These are phyloP conservation scores for Thalassarche chlororhynchos DNA, from an alignment of 2,113 vertebrate species.

Conservation along the genomic window DNA sequence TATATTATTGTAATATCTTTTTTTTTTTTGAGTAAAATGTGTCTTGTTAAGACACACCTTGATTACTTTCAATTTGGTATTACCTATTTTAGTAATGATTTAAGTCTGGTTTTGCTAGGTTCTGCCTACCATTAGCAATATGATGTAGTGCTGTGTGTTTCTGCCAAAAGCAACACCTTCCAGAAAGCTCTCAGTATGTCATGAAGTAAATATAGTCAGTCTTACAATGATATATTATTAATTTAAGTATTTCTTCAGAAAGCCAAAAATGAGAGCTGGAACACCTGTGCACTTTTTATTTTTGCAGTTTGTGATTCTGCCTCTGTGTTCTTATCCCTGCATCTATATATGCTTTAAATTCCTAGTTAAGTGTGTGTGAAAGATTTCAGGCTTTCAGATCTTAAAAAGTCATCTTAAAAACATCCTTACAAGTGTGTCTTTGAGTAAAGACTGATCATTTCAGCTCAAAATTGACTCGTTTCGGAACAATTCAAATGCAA, in stretches of 20 bases:
- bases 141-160: neutral
- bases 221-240: neutral
- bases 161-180: neutral
- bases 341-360: neutral
- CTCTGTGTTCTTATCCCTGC: neutral
- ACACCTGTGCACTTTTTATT: neutral
- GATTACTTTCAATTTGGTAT: neutral
- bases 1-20: neutral
- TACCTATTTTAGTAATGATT: neutral
- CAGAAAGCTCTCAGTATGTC: neutral
- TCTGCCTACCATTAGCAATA: neutral
- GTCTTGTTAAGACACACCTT: neutral
- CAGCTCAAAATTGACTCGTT: neutral
- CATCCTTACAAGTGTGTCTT: neutral
- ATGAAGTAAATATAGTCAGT: neutral
- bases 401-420: neutral
- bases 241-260: neutral
- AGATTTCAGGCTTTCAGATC: neutral
- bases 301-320: neutral
- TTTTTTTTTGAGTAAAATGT: neutral
- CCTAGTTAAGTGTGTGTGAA: neutral
- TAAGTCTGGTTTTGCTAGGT: neutral
- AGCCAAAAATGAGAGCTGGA: neutral
- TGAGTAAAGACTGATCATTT: neutral
- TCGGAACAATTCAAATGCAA: neutral